phyloP scores from a whole-genome alignment of 2,888 invertebrate species.

The Trissoscelio sp. region DNA sequence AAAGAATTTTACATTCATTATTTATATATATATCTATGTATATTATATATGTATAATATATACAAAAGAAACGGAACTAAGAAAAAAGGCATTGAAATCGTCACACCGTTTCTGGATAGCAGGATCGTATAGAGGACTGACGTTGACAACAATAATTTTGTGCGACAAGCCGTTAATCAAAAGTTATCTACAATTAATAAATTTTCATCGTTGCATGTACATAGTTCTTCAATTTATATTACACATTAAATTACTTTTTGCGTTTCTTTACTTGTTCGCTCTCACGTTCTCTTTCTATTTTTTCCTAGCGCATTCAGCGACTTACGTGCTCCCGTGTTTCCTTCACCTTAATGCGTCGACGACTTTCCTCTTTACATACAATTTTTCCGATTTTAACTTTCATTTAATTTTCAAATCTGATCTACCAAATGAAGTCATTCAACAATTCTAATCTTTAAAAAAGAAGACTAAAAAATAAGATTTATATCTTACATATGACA shows the following conservation, averaged over 20 bases:
- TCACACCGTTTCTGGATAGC: constrained; percentile 65
- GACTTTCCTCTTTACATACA: constrained; percentile 31
- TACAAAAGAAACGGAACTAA: constrained; percentile 68
- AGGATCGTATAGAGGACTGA: constrained; percentile 66
- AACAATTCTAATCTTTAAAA: too few relatives aligned
- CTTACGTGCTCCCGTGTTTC: constrained; percentile 58
- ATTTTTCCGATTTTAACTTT: constrained; percentile 46
- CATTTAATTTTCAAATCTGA: not conserved
- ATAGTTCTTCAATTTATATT: constrained; percentile 71
- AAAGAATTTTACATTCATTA: constrained; percentile 68
- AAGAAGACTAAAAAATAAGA: too few relatives aligned
- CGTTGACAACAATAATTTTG: constrained; percentile 68
- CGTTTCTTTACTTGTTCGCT: constrained; percentile 48
- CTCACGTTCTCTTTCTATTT: constrained; percentile 28
- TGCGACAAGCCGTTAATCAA: constrained; percentile 68
- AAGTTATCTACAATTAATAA: constrained; percentile 67
- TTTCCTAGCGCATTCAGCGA: constrained; percentile 43
- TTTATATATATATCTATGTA: constrained; percentile 58
- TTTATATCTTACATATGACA: too few relatives aligned
- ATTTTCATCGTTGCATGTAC: constrained; percentile 68
- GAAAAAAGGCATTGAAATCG: constrained; percentile 67
- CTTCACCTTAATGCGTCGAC: constrained; percentile 59
- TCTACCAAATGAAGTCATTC: too few relatives aligned
- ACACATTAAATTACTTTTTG: constrained; percentile 66
- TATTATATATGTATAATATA: constrained; percentile 62